phyloP scores from a whole-genome alignment of 2,888 invertebrate genomes.

The Mesodorylaimus sp. region DNA sequence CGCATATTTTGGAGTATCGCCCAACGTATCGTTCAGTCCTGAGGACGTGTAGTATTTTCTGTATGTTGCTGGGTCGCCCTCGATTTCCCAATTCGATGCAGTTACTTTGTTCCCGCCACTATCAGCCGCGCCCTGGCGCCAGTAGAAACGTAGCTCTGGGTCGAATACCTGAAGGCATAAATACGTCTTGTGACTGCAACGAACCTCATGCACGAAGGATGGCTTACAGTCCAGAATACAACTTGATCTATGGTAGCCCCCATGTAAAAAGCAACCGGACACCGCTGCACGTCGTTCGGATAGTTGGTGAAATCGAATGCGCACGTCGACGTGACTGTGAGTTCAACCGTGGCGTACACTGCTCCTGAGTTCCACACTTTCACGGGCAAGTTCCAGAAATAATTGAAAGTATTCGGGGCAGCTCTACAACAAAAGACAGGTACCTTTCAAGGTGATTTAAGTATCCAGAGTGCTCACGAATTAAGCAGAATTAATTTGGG shows the following conservation, averaged over 20 bases:
- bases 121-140: no score
- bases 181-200: no score
- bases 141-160: no score
- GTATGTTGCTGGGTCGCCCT: background rate
- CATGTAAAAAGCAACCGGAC: background rate
- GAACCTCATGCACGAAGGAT: no score
- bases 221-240: no score
- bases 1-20: background rate
- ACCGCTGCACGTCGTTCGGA: background rate
- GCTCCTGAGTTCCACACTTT: background rate
- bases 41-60: no score
- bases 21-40: no score
- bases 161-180: no score
- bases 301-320: background rate
- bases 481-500: conserved; percentile 22
- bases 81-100: background rate
- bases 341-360: background rate
- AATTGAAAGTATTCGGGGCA: background rate
- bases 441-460: background rate
- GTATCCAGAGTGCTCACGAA: background rate
- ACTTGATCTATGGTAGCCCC: background rate
- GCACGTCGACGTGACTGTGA: background rate
- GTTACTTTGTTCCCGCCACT: background rate
- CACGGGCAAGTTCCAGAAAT: background rate
- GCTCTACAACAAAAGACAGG: background rate